These are phyloP conservation scores for Riptortus pedestris DNA, from an alignment of 1,140 invertebrate species.

Conservation along the genomic window DNA sequence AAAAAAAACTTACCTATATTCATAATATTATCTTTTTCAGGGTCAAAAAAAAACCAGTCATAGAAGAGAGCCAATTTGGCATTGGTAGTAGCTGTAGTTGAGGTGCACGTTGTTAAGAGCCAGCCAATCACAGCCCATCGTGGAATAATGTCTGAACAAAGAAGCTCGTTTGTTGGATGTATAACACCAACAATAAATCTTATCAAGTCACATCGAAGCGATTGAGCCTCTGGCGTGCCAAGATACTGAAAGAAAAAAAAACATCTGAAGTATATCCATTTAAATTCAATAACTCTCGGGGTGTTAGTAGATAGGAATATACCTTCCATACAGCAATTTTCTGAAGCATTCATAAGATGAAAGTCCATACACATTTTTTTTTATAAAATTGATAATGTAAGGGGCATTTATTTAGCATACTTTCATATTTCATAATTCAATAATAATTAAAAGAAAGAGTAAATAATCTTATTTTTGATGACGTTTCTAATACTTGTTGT, in stretches of 20 bases:
- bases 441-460: no score
- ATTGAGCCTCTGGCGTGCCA: conserved; percentile 92
- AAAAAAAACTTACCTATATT: conserved; percentile 68
- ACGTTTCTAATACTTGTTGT: no score
- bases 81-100: conserved; percentile 85
- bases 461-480: no score
- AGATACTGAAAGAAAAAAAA: conserved; percentile 61
- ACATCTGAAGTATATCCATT: conserved; percentile 1
- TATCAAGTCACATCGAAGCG: conserved; percentile 88
- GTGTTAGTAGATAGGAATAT: no score
- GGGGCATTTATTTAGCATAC: no score
- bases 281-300: no score
- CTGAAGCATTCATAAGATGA: no score
- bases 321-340: no score
- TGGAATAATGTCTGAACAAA: conserved; percentile 96
- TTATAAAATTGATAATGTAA: no score
- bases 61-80: conserved; percentile 93
- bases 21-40: conserved; percentile 96
- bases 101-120: conserved; percentile 92
- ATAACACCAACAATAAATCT: conserved; percentile 95
- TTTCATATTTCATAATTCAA: no score
- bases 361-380: no score
- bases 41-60: conserved; percentile 95
- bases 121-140: conserved; percentile 97
- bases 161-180: conserved; percentile 92